Conservation (phyloP, 2,888 invertebrate species). For the Acanthococcus lagerstroemiae region DNA sequence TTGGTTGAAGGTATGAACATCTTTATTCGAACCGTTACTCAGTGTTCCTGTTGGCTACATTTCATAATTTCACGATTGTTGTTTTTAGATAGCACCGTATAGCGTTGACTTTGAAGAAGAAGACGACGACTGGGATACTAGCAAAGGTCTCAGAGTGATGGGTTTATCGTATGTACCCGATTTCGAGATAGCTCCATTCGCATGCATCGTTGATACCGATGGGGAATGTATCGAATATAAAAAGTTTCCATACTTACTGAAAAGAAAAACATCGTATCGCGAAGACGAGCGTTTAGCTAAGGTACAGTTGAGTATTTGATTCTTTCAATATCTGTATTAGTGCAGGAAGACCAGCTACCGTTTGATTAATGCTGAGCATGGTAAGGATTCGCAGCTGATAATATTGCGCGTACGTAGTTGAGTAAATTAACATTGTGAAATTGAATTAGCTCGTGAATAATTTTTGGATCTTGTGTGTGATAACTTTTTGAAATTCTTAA, state of each 20-base stretch:
- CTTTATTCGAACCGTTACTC: background rate
- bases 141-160: conserved; percentile 73
- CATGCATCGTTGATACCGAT: conserved; percentile 74
- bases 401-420: too few relatives aligned
- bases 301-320: conserved; percentile 39
- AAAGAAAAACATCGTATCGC: conserved; percentile 63
- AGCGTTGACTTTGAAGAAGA: conserved; percentile 60
- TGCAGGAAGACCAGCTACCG: too few relatives aligned
- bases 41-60: background rate
- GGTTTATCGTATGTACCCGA: conserved; percentile 81
- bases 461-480: too few relatives aligned
- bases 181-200: conserved; percentile 73
- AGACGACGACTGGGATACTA: conserved; percentile 79
- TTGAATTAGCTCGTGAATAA: too few relatives aligned
- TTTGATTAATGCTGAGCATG: too few relatives aligned
- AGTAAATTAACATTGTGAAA: too few relatives aligned
- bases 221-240: conserved; percentile 89
- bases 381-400: too few relatives aligned
- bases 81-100: conserved; percentile 63
- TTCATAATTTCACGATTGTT: background rate
- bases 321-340: too few relatives aligned
- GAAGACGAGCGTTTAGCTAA: conserved; percentile 57
- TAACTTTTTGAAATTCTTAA: too few relatives aligned
- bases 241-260: conserved; percentile 73
- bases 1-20: conserved; percentile 60